phyloP scores from a whole-genome alignment of 2,888 invertebrate species.

The Eurytoma adleriae region DNA sequence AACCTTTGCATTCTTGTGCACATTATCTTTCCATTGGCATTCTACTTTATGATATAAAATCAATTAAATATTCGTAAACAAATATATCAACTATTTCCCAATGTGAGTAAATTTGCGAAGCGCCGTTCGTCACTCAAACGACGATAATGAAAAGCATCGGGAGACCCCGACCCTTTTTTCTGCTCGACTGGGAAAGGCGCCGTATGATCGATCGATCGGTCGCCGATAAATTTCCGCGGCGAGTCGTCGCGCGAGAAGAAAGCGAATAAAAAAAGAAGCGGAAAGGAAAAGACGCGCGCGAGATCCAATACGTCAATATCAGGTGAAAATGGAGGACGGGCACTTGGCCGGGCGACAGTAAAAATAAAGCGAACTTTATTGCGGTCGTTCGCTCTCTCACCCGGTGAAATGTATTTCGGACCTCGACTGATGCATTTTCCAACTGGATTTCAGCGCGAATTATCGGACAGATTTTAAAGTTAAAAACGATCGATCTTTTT shows the following conservation, averaged over 20 bases:
- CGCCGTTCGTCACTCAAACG: too few species aligned
- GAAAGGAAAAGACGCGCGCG: constrained; percentile 57
- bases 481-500: too few species aligned
- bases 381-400: constrained; percentile 58
- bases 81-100: too few species aligned
- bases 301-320: constrained; percentile 69
- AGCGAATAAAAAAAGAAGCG: constrained; percentile 48
- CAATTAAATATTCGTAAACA: too few species aligned
- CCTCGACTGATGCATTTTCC: too few species aligned
- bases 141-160: not conserved
- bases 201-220: constrained; percentile 25
- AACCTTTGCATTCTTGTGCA: too few species aligned
- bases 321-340: constrained; percentile 61
- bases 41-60: too few species aligned
- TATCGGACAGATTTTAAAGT: too few species aligned
- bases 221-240: constrained; percentile 51
- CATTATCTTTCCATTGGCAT: too few species aligned
- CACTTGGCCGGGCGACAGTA: constrained; percentile 66
- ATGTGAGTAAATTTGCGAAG: too few species aligned
- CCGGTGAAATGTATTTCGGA: constrained; percentile 62
- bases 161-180: not conserved
- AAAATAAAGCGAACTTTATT: constrained; percentile 71
- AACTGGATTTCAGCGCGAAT: too few species aligned
- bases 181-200: not conserved
- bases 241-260: constrained; percentile 51